These are phyloP conservation scores for Panorpa germanica DNA, from an alignment of 2,888 invertebrate species.

Conservation along the genomic window DNA sequence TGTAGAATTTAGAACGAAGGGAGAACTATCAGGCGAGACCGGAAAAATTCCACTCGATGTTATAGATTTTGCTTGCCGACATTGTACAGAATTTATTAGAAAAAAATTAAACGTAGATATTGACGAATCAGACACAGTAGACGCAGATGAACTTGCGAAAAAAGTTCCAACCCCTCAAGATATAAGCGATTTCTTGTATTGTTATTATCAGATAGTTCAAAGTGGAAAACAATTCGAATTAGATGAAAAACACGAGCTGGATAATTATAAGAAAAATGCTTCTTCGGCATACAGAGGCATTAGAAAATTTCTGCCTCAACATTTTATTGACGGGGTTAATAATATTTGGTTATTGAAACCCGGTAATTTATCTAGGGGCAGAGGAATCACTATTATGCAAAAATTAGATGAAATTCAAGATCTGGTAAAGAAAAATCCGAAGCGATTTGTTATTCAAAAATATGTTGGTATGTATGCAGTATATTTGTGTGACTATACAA, in stretches of 20 bases:
- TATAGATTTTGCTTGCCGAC: conserved; percentile 49
- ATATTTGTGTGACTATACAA: conserved; percentile 1
- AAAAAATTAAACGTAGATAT: conserved; percentile 43
- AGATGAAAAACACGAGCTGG: conserved; percentile 22
- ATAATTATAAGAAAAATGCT: conserved; percentile 18
- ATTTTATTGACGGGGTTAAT: conserved; percentile 55
- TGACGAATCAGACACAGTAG: conserved; percentile 25
- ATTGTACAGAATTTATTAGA: conserved; percentile 44
- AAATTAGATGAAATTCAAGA: conserved; percentile 52
- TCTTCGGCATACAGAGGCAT: conserved; percentile 14
- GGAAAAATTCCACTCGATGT: conserved; percentile 35
- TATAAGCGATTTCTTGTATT: conserved; percentile 48
- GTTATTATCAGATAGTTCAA: conserved; percentile 41
- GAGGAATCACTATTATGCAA: conserved; percentile 65
- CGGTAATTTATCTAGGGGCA: conserved; percentile 59
- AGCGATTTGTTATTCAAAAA: conserved; percentile 70
- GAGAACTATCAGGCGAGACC: conserved; percentile 26
- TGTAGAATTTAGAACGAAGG: conserved; percentile 23
- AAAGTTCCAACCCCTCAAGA: too few species aligned
- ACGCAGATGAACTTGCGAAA: conserved; percentile 25
- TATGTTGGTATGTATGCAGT: conserved; percentile 50
- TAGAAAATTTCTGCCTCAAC: conserved; percentile 34
- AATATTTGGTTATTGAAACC: conserved; percentile 89
- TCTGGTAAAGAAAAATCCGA: conserved; percentile 31
- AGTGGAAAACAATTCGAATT: conserved; percentile 30